These are phyloP conservation scores for Rhinopithecus roxellana DNA, from an alignment of 2,113 vertebrate species.

Conservation along the genomic window DNA sequence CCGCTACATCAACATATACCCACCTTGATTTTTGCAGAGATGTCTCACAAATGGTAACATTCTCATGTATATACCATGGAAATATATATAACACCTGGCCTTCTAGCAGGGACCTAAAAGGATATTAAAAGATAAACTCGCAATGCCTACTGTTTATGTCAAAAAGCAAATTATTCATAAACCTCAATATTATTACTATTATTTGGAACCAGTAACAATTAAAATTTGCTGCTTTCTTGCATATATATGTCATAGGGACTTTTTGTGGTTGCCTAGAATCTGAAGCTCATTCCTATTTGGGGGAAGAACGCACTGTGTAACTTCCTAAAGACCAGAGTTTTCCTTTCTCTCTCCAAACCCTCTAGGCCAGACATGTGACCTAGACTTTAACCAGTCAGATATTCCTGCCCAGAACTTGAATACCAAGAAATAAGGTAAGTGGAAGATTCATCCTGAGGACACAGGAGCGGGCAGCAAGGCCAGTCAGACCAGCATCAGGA, in stretches of 20 bases:
- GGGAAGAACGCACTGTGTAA: neutral
- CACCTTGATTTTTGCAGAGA: neutral
- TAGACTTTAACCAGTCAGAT: neutral
- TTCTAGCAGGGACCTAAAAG: neutral
- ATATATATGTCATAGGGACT: neutral
- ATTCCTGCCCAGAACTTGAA: neutral
- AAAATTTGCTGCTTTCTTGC: neutral
- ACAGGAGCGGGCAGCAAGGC: neutral
- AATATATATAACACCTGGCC: neutral
- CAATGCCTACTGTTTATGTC: neutral
- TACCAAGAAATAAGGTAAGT: neutral
- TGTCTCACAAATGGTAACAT: neutral
- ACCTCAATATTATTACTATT: neutral
- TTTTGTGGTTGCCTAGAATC: neutral
- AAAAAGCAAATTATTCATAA: slow-evolving; percentile 3
- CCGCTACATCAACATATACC: neutral
- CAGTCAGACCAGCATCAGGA: too few relatives aligned
- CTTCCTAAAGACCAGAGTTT: neutral
- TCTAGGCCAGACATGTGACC: neutral
- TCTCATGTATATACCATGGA: neutral
- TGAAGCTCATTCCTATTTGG: neutral
- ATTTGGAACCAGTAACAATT: neutral
- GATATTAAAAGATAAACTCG: neutral
- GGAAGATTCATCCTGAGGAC: neutral
- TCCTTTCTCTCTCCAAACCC: neutral